Percentiles rank a stretch among this genome's conserved stretches.
These are phyloP conservation scores for Tangara arthus DNA, from an alignment of 2,797 vertebrate species.

Conservation along the genomic window DNA sequence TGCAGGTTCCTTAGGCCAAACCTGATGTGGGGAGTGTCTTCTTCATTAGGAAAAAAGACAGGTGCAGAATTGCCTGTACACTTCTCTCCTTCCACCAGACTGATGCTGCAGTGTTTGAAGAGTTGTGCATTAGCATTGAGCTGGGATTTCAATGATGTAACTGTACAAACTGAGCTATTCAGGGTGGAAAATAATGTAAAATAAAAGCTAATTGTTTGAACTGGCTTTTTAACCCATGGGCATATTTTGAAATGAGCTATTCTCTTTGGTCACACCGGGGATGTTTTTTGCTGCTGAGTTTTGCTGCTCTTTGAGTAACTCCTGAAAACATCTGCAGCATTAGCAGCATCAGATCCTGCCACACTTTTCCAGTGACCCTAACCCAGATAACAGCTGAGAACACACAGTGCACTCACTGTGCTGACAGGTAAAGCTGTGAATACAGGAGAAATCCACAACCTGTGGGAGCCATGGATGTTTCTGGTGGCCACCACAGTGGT, in stretches of 20 bases:
- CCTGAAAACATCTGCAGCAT: neutral
- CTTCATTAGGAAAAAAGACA: neutral
- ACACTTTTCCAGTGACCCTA: neutral
- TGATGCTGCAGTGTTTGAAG: neutral
- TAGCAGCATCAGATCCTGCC: neutral
- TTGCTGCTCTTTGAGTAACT: neutral
- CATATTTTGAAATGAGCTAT: slow-evolving; percentile 14
- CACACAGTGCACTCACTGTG: accelerated
- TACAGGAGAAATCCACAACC: neutral
- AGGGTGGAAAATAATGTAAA: slow-evolving; percentile 40
- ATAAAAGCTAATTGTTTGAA: slow-evolving; percentile 10
- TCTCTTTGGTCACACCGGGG: neutral
- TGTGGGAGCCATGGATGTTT: neutral
- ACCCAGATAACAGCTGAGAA: neutral
- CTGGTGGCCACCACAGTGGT: accelerated
- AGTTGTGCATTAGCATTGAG: neutral
- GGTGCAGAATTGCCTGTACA: neutral
- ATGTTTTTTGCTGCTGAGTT: neutral
- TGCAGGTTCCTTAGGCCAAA: neutral
- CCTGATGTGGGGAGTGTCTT: neutral
- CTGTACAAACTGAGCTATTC: neutral
- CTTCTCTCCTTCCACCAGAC: neutral
- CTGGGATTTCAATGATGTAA: neutral
- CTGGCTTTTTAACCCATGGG: neutral
- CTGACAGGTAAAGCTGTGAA: neutral